Evolutionary conservation across 2,888 invertebrate genomes (phyloP), one percentile per base, ranked within the genome.

Genomic region (Dusona sp.): DNA sequence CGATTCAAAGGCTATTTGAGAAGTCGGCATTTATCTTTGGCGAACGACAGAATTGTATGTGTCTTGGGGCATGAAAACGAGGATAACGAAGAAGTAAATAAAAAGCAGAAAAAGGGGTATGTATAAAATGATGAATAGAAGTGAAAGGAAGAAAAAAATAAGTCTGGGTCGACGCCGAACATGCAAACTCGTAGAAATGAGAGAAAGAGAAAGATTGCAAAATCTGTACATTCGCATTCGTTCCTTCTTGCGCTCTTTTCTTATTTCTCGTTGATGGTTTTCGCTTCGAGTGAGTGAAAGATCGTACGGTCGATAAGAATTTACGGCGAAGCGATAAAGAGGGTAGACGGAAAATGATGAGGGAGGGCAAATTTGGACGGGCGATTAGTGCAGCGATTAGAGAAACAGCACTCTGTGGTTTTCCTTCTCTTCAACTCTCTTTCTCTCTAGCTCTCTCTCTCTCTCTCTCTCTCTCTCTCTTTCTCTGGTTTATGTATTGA

Each of bases 321-420:
- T 87, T 87, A 87, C 87, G 87, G 48, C 81, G 84, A 85, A 87
- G 82, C 83, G 87, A 84, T 84, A 81, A 80, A 83, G 74, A 82
- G 82, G 77, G 77, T 84, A 88, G 86, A 73, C 73, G 86, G 86
- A 88, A 90, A 89, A 91, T 87, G 78, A 88, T 87, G 87, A 88
- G 90, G 84, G 80, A 82, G 88, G 87, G 87, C 89, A 90, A 90
- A 91, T 92, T 90, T 85, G 88, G 89, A 89, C 89, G 88, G 88
- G 86, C 90, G 91, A 92, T 91, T 91, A 90, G 89, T 87, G 84
- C 86, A 83, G 75, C 88, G 89, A 90, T 91, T 90, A 89, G 89
- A 88, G 84, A 78, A 78, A 74, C 81, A 68, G 61, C 80, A 70
- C 75, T 70, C 72, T 64, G 22, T 57, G 33, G 22, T 64, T 74